Evolutionary conservation across 1,140 invertebrate species (phyloP).

Genomic region (Pantala flavescens): DNA sequence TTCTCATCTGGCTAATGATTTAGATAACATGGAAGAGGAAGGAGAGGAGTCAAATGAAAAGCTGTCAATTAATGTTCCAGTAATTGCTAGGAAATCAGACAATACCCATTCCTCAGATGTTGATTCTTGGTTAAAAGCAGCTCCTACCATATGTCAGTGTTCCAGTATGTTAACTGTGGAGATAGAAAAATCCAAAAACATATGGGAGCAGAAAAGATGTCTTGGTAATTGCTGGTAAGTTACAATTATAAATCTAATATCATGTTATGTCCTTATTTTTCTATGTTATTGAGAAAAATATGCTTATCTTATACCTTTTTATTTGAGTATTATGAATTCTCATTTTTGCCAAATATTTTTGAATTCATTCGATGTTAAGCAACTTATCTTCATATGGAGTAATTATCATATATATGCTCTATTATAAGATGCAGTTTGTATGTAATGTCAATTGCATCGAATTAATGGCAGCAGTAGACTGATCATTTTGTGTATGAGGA

Average conservation of each 20-base stretch:
- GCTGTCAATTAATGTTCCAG: no score
- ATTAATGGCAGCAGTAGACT: no score
- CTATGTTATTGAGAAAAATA: no score
- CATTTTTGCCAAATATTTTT: background rate
- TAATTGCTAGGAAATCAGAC: background rate
- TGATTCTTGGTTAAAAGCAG: background rate
- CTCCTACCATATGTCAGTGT: background rate
- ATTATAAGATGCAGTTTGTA: no score
- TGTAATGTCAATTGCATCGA: no score
- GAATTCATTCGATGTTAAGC: no score
- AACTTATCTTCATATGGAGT: no score
- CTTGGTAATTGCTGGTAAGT: background rate
- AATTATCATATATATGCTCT: no score
- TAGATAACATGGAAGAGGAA: background rate
- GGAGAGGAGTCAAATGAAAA: background rate
- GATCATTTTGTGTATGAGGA: no score
- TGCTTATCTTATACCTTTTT: background rate
- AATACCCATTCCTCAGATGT: background rate
- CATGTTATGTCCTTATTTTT: background rate
- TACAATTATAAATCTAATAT: background rate
- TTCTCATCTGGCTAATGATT: constrained; percentile 22
- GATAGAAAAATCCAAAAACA: background rate
- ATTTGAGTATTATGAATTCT: background rate
- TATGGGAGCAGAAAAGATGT: background rate
- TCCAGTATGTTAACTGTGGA: background rate